Conservation (phyloP, 2,113 vertebrate species). For the Mirza zaza region DNA sequence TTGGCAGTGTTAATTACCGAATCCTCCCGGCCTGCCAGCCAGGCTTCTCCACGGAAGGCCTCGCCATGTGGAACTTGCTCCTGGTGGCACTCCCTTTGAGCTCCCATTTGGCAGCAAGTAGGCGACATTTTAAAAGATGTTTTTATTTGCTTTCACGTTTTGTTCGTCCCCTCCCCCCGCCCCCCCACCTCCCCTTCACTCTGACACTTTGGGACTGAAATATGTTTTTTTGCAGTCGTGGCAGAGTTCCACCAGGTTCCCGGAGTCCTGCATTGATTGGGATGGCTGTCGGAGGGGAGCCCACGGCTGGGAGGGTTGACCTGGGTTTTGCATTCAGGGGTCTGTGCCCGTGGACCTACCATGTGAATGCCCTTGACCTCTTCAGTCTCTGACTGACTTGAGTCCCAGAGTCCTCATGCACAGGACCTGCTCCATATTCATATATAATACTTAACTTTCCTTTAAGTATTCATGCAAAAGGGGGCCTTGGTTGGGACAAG, state of each 20-base stretch:
- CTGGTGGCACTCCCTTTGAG: slow-evolving; percentile 45
- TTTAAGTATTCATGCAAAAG: slow-evolving; percentile 34
- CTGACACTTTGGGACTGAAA: slow-evolving; percentile 45
- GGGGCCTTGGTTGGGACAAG: slow-evolving; percentile 52
- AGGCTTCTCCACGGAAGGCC: slow-evolving; percentile 59
- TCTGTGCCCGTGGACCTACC: background rate
- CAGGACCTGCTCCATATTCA: background rate
- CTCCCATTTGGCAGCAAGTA: slow-evolving; percentile 61
- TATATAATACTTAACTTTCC: background rate
- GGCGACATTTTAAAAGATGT: slow-evolving; percentile 60
- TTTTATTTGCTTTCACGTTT: slow-evolving; percentile 66
- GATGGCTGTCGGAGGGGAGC: background rate
- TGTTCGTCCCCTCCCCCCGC: background rate
- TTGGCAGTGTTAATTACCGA: slow-evolving; percentile 63
- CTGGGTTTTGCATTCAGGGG: background rate
- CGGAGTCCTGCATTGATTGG: background rate
- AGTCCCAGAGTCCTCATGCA: background rate
- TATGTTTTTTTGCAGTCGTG: slow-evolving; percentile 38
- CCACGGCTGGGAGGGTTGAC: background rate
- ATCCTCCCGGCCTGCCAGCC: slow-evolving; percentile 60
- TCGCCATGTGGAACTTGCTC: slow-evolving; percentile 48
- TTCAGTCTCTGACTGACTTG: background rate
- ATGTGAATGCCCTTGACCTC: background rate
- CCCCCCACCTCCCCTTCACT: background rate
- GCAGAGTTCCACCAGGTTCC: slow-evolving; percentile 32